Evolutionary conservation across 2,888 invertebrate species (phyloP).

Genomic region (Cyaniris semiargus): DNA sequence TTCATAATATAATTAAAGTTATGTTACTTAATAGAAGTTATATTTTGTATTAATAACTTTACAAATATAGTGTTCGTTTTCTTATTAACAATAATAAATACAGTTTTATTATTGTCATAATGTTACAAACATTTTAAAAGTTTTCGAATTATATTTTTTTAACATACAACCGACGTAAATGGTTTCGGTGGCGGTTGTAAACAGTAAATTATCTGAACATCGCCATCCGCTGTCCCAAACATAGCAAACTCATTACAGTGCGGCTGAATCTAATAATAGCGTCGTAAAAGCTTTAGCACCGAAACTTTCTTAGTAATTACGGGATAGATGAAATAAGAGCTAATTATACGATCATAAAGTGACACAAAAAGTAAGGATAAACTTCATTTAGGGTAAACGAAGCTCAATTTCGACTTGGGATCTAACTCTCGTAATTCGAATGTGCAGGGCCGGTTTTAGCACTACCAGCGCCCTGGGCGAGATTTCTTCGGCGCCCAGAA

Average conservation of each 20-base stretch:
- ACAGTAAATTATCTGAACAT: background rate
- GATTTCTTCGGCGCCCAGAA: no score
- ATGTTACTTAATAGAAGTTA: no score
- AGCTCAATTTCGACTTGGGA: background rate
- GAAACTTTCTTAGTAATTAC: slow-evolving; percentile 1
- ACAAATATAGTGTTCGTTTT: no score
- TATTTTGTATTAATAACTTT: no score
- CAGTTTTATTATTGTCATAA: no score
- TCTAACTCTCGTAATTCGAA: background rate
- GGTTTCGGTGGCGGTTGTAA: background rate
- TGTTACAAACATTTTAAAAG: no score
- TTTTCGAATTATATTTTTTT: background rate
- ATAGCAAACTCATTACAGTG: background rate
- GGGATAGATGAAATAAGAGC: background rate
- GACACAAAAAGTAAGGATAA: background rate
- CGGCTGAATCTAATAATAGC: slow-evolving; percentile 1
- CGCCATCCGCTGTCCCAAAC: background rate
- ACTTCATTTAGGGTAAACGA: background rate
- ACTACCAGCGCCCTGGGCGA: no score
- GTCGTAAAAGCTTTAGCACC: slow-evolving; percentile 17
- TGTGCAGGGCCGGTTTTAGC: no score
- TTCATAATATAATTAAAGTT: no score
- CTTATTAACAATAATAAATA: no score
- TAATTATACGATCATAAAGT: background rate
- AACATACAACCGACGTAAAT: background rate